phyloP scores from a whole-genome alignment of 2,113 vertebrate genomes.

The Neomonachus schauinslandi region DNA sequence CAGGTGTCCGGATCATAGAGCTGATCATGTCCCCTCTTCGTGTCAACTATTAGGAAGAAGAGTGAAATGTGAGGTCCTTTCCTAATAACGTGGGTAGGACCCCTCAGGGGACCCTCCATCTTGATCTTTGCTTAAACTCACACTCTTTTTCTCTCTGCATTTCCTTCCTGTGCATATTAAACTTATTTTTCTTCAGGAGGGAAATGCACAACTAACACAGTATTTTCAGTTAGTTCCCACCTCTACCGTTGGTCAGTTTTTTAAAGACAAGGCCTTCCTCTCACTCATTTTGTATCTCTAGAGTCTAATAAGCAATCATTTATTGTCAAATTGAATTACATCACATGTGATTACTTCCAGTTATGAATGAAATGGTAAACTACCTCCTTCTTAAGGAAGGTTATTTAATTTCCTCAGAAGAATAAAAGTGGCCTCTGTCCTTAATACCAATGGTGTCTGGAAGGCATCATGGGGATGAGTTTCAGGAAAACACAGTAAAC shows the following conservation, averaged over 20 bases:
- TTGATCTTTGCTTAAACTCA: neutral
- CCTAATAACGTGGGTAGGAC: neutral
- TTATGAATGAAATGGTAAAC: neutral
- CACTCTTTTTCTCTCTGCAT: neutral
- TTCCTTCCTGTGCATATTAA: neutral
- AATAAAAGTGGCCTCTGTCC: neutral
- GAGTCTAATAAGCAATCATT: neutral
- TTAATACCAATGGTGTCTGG: neutral
- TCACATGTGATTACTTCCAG: neutral
- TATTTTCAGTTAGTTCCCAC: neutral
- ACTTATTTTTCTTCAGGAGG: neutral
- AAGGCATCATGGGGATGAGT: neutral
- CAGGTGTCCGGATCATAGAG: neutral
- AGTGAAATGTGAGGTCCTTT: neutral
- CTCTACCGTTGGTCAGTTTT: neutral
- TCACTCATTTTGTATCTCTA: neutral
- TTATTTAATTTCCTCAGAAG: neutral
- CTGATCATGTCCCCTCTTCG: neutral
- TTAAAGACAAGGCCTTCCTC: neutral
- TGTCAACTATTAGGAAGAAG: neutral
- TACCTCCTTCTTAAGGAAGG: neutral
- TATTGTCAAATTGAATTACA: neutral
- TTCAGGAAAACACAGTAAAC: neutral
- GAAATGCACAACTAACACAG: neutral
- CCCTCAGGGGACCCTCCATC: neutral